A percentile compares a stretch with the other conserved stretches of the same genome.
Conservation (phyloP, 2,113 vertebrate species). For the Ictalurus punctatus region DNA sequence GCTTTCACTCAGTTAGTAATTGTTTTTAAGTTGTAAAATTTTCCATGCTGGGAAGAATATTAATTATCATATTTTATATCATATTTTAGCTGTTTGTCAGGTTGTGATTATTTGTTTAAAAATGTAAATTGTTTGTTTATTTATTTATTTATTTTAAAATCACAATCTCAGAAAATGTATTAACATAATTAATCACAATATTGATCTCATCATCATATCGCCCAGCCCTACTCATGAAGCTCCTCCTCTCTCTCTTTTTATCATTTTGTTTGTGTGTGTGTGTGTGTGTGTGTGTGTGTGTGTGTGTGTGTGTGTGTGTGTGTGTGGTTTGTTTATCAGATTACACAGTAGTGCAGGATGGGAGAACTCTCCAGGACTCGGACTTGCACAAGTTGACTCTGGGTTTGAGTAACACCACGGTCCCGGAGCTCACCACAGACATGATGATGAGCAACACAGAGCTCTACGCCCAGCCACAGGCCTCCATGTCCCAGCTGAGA, state of each 20-base stretch:
- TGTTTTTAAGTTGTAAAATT: too few species aligned
- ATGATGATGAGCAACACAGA: slow-evolving; percentile 63
- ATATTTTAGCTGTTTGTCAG: not conserved
- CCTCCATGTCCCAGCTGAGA: slow-evolving; percentile 20
- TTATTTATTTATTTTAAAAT: not conserved
- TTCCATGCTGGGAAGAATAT: too few species aligned
- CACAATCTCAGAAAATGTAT: not conserved
- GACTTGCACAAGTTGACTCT: slow-evolving; percentile 61
- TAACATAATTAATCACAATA: not conserved
- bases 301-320: too few species aligned
- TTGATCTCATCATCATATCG: not conserved
- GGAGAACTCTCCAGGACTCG: slow-evolving; percentile 47
- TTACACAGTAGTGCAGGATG: not conserved
- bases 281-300: not conserved
- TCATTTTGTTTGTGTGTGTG: not conserved
- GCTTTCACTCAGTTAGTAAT: too few species aligned
- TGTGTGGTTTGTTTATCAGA: slow-evolving; percentile 42
- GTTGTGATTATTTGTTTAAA: not conserved
- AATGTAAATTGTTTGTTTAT: not conserved
- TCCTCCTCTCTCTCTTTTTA: not conserved
- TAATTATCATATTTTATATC: not conserved
- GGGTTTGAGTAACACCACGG: slow-evolving; percentile 57
- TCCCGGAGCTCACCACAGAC: slow-evolving; percentile 62
- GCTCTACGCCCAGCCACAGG: slow-evolving; percentile 58
- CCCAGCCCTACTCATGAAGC: not conserved